A percentile compares a stretch with the other conserved stretches of the same genome.
Conservation (phyloP, 2,113 vertebrate genomes). For the Xiphophorus maculatus region DNA sequence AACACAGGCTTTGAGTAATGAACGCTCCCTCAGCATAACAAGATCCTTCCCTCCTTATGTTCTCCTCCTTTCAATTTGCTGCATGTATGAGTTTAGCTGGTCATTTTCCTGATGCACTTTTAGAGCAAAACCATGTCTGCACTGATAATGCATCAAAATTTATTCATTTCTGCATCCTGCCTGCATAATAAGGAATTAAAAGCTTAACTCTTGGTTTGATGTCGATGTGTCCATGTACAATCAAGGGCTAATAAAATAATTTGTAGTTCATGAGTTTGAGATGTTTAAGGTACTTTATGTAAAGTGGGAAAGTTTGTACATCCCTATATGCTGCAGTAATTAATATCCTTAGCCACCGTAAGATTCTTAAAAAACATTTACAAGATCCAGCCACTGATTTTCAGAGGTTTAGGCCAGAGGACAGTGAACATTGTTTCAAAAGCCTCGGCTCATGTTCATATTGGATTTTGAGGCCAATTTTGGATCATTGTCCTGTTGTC, state of each 20-base stretch:
- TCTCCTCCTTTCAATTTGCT: conserved; percentile 49
- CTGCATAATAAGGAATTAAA: conserved; percentile 1
- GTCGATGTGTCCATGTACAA: not conserved
- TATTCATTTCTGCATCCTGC: not conserved
- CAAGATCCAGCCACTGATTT: not conserved
- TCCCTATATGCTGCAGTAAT: not conserved
- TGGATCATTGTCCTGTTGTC: conserved; percentile 14
- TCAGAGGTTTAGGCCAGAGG: not conserved
- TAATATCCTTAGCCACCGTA: not conserved
- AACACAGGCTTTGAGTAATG: conserved; percentile 69
- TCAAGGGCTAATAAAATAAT: not conserved
- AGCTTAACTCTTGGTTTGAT: not conserved
- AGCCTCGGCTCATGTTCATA: not conserved
- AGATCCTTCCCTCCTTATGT: conserved; percentile 61
- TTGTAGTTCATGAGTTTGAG: not conserved
- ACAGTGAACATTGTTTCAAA: not conserved
- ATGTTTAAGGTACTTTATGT: not conserved
- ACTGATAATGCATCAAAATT: conserved; percentile 38
- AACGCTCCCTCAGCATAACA: conserved; percentile 64
- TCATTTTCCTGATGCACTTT: conserved; percentile 44
- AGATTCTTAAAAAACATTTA: no score
- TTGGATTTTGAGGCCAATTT: conserved; percentile 16
- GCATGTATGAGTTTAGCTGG: conserved; percentile 35
- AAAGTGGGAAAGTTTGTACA: not conserved
- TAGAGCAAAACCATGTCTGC: not conserved